Percentiles rank a stretch among this genome's conserved stretches.
phyloP scores from a whole-genome alignment of 2,888 invertebrate genomes.

The Yponomeuta malinellus region DNA sequence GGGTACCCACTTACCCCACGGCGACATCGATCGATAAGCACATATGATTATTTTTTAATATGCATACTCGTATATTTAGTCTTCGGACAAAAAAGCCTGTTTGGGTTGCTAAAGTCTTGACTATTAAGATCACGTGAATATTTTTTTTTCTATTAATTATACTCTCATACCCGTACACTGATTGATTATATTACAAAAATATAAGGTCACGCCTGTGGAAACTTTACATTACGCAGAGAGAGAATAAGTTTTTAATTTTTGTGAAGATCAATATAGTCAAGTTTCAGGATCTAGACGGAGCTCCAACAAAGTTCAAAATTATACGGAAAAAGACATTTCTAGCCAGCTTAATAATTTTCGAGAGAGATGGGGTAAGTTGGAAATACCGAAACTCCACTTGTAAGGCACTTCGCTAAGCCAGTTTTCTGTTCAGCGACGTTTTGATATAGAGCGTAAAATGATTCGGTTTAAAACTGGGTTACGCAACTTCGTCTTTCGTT shows the following conservation, averaged over 20 bases:
- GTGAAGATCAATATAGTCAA: too few relatives aligned
- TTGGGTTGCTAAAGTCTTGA: too few relatives aligned
- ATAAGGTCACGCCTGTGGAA: too few relatives aligned
- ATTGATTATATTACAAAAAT: too few relatives aligned
- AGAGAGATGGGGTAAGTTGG: slow-evolving; percentile 1
- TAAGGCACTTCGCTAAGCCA: slow-evolving; percentile 19
- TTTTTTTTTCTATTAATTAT: too few relatives aligned
- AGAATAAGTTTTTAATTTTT: too few relatives aligned
- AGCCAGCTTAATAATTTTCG: not conserved
- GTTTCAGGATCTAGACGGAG: not conserved
- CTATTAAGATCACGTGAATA: not conserved
- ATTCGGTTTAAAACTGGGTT: slow-evolving; percentile 21
- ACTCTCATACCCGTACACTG: too few relatives aligned
- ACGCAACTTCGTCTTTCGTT: not conserved
- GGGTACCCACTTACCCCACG: not conserved
- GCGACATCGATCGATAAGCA: slow-evolving; percentile 32
- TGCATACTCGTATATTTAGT: not conserved
- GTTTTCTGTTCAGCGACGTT: slow-evolving; percentile 35
- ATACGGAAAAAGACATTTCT: not conserved
- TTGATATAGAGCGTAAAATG: slow-evolving; percentile 38
- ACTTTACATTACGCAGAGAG: too few relatives aligned
- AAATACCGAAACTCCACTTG: slow-evolving; percentile 8
- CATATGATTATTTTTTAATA: slow-evolving; percentile 18
- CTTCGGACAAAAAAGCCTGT: too few relatives aligned
- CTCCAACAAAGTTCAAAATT: not conserved